These are phyloP conservation scores for Buathra laborator DNA, from an alignment of 2,888 invertebrate species.

Conservation along the genomic window DNA sequence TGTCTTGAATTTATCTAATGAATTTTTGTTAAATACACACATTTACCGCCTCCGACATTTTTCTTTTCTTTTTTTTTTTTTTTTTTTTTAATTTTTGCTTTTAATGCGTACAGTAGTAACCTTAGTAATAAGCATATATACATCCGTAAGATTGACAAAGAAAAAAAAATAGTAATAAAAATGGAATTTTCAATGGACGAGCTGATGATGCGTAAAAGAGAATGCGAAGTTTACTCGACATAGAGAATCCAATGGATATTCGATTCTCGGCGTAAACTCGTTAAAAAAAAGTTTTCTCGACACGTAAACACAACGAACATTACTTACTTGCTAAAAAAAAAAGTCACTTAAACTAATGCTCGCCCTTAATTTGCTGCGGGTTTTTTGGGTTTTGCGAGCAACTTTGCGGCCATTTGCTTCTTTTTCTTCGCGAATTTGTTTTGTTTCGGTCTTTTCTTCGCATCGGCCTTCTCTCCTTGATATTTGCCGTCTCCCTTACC, in stretches of 20 bases:
- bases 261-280: conserved; percentile 19
- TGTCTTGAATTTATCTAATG: conserved; percentile 23
- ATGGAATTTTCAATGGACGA: conserved; percentile 55
- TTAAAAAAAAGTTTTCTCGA: conserved; percentile 34
- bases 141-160: conserved; percentile 50
- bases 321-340: conserved; percentile 40
- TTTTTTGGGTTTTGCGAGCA: conserved; percentile 83
- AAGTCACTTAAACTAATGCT: conserved; percentile 45
- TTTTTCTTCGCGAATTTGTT: conserved; percentile 87
- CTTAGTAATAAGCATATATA: conserved; percentile 60
- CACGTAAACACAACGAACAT: conserved; percentile 46
- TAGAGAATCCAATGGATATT: conserved; percentile 26
- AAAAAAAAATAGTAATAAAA: conserved; percentile 35
- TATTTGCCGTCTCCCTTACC: conserved; percentile 77
- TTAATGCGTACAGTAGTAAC: background rate
- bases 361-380: conserved; percentile 52
- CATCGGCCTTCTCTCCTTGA: conserved; percentile 87
- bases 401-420: conserved; percentile 86
- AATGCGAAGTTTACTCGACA: conserved; percentile 1
- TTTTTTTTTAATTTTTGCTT: background rate
- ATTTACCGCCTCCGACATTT: background rate
- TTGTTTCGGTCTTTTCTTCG: conserved; percentile 87
- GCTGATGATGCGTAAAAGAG: conserved; percentile 48
- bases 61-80: conserved; percentile 1
- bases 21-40: conserved; percentile 22